These are phyloP conservation scores for Telmatherina bonti DNA, from an alignment of 2,797 vertebrate species.

Conservation along the genomic window DNA sequence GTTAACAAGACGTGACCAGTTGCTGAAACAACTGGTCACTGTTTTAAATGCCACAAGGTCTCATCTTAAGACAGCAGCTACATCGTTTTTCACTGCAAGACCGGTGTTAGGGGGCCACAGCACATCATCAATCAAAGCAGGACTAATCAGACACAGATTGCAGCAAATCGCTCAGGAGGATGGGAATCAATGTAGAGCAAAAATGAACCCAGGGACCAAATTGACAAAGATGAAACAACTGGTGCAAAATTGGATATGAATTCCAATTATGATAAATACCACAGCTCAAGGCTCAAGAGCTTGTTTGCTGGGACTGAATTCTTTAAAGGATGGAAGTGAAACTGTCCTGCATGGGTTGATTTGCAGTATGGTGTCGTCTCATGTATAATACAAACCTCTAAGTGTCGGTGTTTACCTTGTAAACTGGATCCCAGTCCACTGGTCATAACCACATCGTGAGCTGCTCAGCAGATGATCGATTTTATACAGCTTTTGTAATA, in stretches of 20 bases:
- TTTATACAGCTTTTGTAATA: background rate
- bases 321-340: conserved; percentile 46
- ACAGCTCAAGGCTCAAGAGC: conserved; percentile 21
- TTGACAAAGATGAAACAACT: conserved; percentile 74
- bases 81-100: conserved; percentile 13
- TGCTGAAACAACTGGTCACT: conserved; percentile 3
- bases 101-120: conserved; percentile 37
- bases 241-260: conserved; percentile 63
- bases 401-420: conserved; percentile 14
- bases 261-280: conserved; percentile 70
- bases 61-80: conserved; percentile 18
- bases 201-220: conserved; percentile 71
- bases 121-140: conserved; percentile 67
- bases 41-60: background rate
- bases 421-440: conserved; percentile 10
- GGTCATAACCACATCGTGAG: background rate
- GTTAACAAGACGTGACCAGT: background rate
- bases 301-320: conserved; percentile 50
- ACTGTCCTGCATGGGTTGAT: conserved; percentile 43
- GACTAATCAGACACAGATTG: conserved; percentile 71
- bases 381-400: conserved; percentile 20
- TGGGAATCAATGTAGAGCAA: conserved; percentile 71
- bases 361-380: conserved; percentile 15
- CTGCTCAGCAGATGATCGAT: background rate
- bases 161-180: conserved; percentile 72